Conservation (phyloP, 2,797 vertebrate species). For the Tenualosa ilisha region DNA sequence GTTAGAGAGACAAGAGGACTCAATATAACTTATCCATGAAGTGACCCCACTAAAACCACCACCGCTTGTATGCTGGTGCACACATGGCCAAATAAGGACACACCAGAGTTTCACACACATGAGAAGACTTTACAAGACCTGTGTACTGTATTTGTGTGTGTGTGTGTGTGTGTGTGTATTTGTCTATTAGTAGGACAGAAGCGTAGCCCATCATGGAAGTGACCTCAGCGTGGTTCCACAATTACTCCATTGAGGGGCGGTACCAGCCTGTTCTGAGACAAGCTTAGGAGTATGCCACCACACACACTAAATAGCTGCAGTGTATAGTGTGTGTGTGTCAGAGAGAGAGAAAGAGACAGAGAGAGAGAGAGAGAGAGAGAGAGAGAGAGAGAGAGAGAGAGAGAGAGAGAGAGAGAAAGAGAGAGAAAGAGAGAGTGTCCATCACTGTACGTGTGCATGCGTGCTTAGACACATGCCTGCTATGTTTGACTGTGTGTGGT, state of each 20-base stretch:
- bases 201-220: constrained; percentile 27
- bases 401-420: too few relatives aligned
- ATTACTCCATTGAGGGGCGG: constrained; percentile 69
- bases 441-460: too few relatives aligned
- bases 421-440: too few relatives aligned
- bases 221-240: constrained; percentile 69
- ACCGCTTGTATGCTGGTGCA: not conserved
- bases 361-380: not conserved
- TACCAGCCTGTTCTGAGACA: constrained; percentile 59
- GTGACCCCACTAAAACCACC: not conserved
- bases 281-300: constrained; percentile 33
- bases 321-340: constrained; percentile 28
- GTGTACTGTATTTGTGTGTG: not conserved
- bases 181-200: not conserved
- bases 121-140: not conserved
- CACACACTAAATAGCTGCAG: constrained; percentile 26
- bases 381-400: too few relatives aligned
- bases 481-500: too few relatives aligned
- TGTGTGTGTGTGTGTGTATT: not conserved
- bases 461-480: too few relatives aligned
- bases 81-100: not conserved
- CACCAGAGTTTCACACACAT: not conserved
- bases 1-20: not conserved
- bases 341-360: too few relatives aligned
- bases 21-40: not conserved